Percentiles rank a stretch among this genome's conserved stretches.
Conservation (phyloP, 1,140 invertebrate species). For the Condylostylus longicornis region DNA sequence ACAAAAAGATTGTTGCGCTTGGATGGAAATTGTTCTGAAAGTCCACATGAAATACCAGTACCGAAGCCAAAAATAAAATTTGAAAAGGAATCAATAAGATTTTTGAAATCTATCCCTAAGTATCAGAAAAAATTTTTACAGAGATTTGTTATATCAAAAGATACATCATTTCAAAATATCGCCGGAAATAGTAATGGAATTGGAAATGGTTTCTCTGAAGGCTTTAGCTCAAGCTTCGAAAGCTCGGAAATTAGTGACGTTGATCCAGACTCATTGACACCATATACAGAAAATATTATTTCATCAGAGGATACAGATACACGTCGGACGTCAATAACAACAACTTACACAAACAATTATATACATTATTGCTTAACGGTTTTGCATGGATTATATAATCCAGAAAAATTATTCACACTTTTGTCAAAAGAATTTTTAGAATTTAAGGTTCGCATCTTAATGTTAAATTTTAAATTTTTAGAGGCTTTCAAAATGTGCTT, state of each 20-base stretch:
- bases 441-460: constrained; percentile 27
- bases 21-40: constrained; percentile 27
- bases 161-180: constrained; percentile 19
- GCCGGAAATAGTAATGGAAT: constrained; percentile 11
- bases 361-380: constrained; percentile 41
- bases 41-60: constrained; percentile 26
- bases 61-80: constrained; percentile 25
- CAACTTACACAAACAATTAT: constrained; percentile 21
- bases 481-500: constrained; percentile 27
- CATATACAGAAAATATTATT: not conserved
- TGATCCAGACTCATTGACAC: constrained; percentile 13
- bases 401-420: constrained; percentile 34
- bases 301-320: constrained; percentile 11
- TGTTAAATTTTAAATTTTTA: constrained; percentile 29
- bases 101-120: constrained; percentile 27
- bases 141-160: constrained; percentile 21
- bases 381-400: constrained; percentile 38
- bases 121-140: constrained; percentile 25
- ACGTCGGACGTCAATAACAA: constrained; percentile 17
- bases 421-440: constrained; percentile 20
- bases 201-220: constrained; percentile 22
- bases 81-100: constrained; percentile 23
- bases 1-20: constrained; percentile 28
- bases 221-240: constrained; percentile 26
- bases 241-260: constrained; percentile 27